These are phyloP conservation scores for Siniperca obscura DNA, from an alignment of 2,797 vertebrate species.

Conservation along the genomic window DNA sequence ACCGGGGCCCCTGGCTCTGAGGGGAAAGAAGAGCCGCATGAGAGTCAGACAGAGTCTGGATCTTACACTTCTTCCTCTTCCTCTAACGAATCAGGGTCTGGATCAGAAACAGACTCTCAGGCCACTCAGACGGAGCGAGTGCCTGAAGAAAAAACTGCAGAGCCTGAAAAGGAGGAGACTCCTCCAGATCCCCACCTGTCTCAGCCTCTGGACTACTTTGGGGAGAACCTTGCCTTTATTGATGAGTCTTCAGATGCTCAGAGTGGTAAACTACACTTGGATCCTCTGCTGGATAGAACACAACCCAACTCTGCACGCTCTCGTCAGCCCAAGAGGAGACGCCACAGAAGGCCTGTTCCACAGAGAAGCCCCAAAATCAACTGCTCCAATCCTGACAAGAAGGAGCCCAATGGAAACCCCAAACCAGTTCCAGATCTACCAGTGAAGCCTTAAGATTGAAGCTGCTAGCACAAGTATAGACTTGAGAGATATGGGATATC, in stretches of 20 bases:
- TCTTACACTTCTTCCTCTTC: conserved; percentile 67
- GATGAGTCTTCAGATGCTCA: conserved; percentile 92
- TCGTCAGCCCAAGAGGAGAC: conserved; percentile 78
- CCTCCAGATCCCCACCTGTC: conserved; percentile 65
- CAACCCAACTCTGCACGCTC: conserved; percentile 51
- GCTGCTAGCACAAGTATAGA: conserved; percentile 41
- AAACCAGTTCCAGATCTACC: conserved; percentile 62
- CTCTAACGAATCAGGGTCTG: conserved; percentile 75
- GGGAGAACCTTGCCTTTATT: conserved; percentile 92
- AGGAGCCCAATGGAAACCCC: conserved; percentile 77
- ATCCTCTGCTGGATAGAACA: conserved; percentile 75
- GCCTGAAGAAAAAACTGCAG: conserved; percentile 64
- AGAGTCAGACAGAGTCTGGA: conserved; percentile 71
- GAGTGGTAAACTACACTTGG: conserved; percentile 84
- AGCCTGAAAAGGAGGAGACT: conserved; percentile 45
- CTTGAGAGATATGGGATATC: conserved; percentile 17
- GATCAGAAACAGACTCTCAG: conserved; percentile 80
- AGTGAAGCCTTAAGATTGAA: conserved; percentile 58
- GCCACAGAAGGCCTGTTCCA: conserved; percentile 72
- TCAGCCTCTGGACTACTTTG: conserved; percentile 89
- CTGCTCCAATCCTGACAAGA: conserved; percentile 53
- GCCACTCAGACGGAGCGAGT: conserved; percentile 81
- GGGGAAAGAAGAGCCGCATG: conserved; percentile 53
- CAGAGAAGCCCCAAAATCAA: conserved; percentile 69
- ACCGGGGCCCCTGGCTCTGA: conserved; percentile 50